These are phyloP conservation scores for Epinephelus moara DNA, from an alignment of 2,113 vertebrate species.

Conservation along the genomic window DNA sequence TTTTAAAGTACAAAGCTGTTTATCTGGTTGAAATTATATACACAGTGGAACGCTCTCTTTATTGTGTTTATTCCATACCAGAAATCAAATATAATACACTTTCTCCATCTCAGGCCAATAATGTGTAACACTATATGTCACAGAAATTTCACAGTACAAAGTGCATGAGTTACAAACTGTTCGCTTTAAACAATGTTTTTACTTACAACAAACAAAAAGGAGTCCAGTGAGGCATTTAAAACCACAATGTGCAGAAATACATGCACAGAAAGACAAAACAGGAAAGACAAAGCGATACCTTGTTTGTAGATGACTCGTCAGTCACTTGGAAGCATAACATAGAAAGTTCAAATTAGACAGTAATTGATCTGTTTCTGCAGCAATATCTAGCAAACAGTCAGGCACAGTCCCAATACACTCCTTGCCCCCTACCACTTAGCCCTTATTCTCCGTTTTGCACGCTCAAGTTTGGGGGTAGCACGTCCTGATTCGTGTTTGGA, in stretches of 20 bases:
- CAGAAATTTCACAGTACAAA: not conserved
- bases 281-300: not conserved
- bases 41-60: not conserved
- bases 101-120: not conserved
- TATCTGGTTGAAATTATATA: slow-evolving; percentile 19
- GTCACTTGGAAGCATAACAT: not conserved
- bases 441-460: too few species aligned
- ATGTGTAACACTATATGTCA: not conserved
- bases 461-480: too few species aligned
- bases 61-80: slow-evolving; percentile 13
- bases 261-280: not conserved
- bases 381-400: not conserved
- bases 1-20: slow-evolving; percentile 8
- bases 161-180: not conserved
- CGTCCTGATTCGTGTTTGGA: too few species aligned
- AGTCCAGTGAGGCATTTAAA: not conserved
- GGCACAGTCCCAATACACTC: not conserved
- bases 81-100: not conserved
- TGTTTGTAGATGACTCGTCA: not conserved
- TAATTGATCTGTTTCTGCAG: not conserved
- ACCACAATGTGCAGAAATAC: not conserved
- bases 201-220: not conserved
- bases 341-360: not conserved
- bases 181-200: not conserved
- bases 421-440: too few species aligned